Evolutionary conservation across 2,888 invertebrate species (phyloP).

Genomic region (Latheticus oryzae): DNA sequence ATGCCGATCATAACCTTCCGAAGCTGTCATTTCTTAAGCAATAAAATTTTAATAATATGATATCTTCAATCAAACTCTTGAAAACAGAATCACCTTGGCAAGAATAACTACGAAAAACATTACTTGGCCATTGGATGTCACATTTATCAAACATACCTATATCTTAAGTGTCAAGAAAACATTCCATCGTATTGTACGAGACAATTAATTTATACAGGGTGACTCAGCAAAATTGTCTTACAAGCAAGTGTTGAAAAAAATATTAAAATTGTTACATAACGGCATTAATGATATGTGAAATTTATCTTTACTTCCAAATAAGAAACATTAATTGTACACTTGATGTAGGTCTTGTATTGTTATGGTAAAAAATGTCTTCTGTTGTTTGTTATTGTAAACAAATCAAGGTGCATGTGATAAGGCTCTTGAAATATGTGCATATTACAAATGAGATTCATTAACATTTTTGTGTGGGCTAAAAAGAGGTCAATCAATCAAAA

Average conservation of each 20-base stretch:
- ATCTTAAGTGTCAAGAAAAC: slow-evolving; percentile 33
- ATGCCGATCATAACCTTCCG: slow-evolving; percentile 10
- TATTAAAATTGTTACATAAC: no score
- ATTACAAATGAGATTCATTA: slow-evolving; percentile 13
- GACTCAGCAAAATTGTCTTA: slow-evolving; percentile 14
- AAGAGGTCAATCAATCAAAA: slow-evolving; percentile 22
- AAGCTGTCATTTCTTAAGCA: slow-evolving; percentile 16
- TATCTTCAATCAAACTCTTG: slow-evolving; percentile 27
- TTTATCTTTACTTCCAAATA: no score
- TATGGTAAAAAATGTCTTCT: background rate
- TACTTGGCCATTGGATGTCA: slow-evolving; percentile 26
- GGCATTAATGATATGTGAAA: no score
- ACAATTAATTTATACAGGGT: slow-evolving; percentile 30
- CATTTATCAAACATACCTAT: slow-evolving; percentile 30
- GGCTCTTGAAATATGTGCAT: background rate
- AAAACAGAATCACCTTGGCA: slow-evolving; percentile 27
- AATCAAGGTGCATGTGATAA: background rate
- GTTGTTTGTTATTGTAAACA: slow-evolving; percentile 1
- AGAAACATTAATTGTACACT: no score
- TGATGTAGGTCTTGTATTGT: slow-evolving; percentile 2
- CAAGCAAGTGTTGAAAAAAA: slow-evolving; percentile 9
- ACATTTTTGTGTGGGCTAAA: slow-evolving; percentile 12
- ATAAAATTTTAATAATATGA: slow-evolving; percentile 24
- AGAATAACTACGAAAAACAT: slow-evolving; percentile 29
- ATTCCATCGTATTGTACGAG: slow-evolving; percentile 24